A percentile compares a stretch with the other conserved stretches of the same genome.
Conservation (phyloP, 2,797 vertebrate species). For the Amphiprion clarkii region DNA sequence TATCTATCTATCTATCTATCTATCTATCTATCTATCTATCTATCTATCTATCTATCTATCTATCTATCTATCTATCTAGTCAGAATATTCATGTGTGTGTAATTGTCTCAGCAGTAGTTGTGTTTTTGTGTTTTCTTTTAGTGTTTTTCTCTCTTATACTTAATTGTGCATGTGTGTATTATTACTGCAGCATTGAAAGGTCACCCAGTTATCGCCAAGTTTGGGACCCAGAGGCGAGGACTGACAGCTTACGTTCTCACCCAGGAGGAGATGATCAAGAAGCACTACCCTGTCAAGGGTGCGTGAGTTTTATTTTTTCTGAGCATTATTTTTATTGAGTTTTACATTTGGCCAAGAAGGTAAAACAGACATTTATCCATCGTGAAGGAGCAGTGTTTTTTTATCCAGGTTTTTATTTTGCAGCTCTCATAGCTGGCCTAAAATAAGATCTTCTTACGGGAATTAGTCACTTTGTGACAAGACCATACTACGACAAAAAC, state of each 20-base stretch:
- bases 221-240: constrained; percentile 79
- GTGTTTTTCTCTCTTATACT: neutral
- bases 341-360: neutral
- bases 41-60: too few relatives aligned
- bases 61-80: neutral
- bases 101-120: neutral
- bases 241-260: constrained; percentile 87
- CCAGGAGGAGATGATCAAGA: constrained; percentile 84
- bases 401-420: neutral
- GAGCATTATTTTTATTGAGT: neutral
- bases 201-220: constrained; percentile 86
- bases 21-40: too few relatives aligned
- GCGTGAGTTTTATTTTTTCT: constrained; percentile 5
- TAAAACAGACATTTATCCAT: neutral
- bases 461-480: neutral
- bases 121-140: neutral
- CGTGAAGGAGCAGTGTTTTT: neutral
- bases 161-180: constrained; percentile 25
- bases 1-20: too few relatives aligned
- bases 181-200: constrained; percentile 49
- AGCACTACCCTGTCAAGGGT: constrained; percentile 89
- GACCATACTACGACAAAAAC: too few relatives aligned
- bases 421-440: neutral
- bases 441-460: neutral
- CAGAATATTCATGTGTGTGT: neutral